Base-by-base conservation (phyloP, 1,140 invertebrate species). In the Hylyphantes graminicola region DNA sequence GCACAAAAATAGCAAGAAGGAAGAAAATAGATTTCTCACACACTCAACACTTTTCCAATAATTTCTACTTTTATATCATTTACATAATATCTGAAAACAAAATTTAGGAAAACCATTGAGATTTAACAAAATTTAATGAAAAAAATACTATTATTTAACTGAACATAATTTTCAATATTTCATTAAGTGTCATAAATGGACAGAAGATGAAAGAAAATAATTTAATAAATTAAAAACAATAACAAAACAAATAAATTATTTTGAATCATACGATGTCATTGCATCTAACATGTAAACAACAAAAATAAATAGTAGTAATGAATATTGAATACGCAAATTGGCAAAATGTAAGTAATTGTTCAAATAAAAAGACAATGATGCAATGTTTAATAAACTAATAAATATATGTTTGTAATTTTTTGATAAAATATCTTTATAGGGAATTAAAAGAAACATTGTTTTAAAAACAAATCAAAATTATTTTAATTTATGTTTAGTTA, bases 1-100 rank as follows among this genome's bases (percentile, higher is more conserved):
- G 21, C 80, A 83, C 70, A 83, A 83, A 83, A 82, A 82, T 82
- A 82, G 79, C 79, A 82, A 70, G 79, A 59, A 61, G 50, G 68
- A 61, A 64, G 78, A 81, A 81, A 81, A 81, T 81, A 81, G 8
- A 79, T 55, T 79, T 79, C 17, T 57, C 55, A 67, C 17, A 57
- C 15, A 53, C n/a, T 17, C 15, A n/a, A 73, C 50, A 53, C 19
- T 17, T 53, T 54, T 17, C 11, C 50, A 53, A 54, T 53, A 54
- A 55, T 54, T 73, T 21, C 35, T 2, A 7, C 5, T 53, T 10
- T 15, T 51, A 15, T 48, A 13, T 51, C 35, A 51, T 15, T n/a
- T 73, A 73, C 2, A 35, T 68, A 21, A 68, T 15, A 35, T 50
- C 3, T 68, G 35, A 35, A 68, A 51, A 68, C 10, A 50, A n/a